phyloP scores from a whole-genome alignment of 1,140 invertebrate genomes.

The Mylabris phalerata region DNA sequence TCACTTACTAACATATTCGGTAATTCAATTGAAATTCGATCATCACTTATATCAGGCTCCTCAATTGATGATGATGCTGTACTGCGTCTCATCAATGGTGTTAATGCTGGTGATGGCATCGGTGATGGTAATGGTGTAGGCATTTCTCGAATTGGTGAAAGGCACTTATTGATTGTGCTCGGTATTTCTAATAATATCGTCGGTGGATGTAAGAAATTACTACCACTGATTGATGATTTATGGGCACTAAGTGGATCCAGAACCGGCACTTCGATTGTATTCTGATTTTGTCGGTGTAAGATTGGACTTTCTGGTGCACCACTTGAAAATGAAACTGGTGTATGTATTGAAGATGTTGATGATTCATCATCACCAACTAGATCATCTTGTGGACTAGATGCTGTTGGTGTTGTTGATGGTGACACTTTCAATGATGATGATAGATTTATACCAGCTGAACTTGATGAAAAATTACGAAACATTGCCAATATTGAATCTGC shows the following conservation, averaged over 20 bases:
- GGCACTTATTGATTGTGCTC: constrained; percentile 59
- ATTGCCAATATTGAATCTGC: constrained; percentile 69
- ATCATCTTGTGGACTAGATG: constrained; percentile 62
- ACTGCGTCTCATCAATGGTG: constrained; percentile 52
- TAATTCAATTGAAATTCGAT: constrained; percentile 41
- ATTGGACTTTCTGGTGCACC: constrained; percentile 51
- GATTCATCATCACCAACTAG: constrained; percentile 56
- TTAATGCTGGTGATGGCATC: constrained; percentile 59
- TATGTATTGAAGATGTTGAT: constrained; percentile 52
- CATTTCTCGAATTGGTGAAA: constrained; percentile 65
- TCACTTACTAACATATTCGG: constrained; percentile 38
- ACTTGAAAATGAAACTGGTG: constrained; percentile 50
- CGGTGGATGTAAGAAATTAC: constrained; percentile 56
- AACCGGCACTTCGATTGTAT: constrained; percentile 56
- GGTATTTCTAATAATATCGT: constrained; percentile 67
- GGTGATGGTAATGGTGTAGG: constrained; percentile 63
- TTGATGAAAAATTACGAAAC: constrained; percentile 59
- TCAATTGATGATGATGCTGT: constrained; percentile 35
- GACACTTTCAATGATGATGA: constrained; percentile 51
- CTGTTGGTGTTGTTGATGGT: constrained; percentile 55
- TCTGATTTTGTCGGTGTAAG: constrained; percentile 36
- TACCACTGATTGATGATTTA: constrained; percentile 44
- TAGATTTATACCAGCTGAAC: constrained; percentile 46
- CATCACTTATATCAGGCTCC: constrained; percentile 42
- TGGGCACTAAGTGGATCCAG: constrained; percentile 58